Conservation (phyloP, 2,797 vertebrate genomes). For the Iguana delicatissima region DNA sequence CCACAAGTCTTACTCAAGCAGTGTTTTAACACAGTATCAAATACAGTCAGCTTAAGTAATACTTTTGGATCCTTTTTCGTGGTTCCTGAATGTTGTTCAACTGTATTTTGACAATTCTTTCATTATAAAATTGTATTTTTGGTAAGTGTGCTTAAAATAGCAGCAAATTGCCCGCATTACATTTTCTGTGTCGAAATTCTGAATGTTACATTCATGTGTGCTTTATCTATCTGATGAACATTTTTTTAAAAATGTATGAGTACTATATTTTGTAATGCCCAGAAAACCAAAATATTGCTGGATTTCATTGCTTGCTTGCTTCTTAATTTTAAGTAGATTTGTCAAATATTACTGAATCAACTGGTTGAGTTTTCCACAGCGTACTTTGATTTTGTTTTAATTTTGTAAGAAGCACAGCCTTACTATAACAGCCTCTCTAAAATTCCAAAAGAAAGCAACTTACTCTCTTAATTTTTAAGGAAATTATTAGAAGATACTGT, state of each 20-base stretch:
- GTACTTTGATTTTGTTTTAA: constrained; percentile 74
- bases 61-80: constrained; percentile 76
- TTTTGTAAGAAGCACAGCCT: constrained; percentile 45
- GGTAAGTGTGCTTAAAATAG: constrained; percentile 78
- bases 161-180: constrained; percentile 75
- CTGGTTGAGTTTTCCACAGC: constrained; percentile 67
- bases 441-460: constrained; percentile 55
- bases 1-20: constrained; percentile 68
- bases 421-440: constrained; percentile 50
- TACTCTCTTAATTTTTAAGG: constrained; percentile 37
- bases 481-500: constrained; percentile 53
- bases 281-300: constrained; percentile 71
- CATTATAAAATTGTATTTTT: constrained; percentile 80
- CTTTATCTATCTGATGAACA: constrained; percentile 75
- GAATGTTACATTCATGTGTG: constrained; percentile 78
- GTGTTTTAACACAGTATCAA: constrained; percentile 72
- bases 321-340: constrained; percentile 70
- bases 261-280: constrained; percentile 81
- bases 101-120: constrained; percentile 80
- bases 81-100: constrained; percentile 75
- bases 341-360: constrained; percentile 15
- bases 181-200: constrained; percentile 76
- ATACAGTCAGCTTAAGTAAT: constrained; percentile 74
- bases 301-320: constrained; percentile 74
- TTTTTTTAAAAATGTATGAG: constrained; percentile 77